Percentiles rank a stretch among this genome's conserved stretches.
These are phyloP conservation scores for Brachionus paranguensis DNA, from an alignment of 1,140 invertebrate species.

Conservation along the genomic window DNA sequence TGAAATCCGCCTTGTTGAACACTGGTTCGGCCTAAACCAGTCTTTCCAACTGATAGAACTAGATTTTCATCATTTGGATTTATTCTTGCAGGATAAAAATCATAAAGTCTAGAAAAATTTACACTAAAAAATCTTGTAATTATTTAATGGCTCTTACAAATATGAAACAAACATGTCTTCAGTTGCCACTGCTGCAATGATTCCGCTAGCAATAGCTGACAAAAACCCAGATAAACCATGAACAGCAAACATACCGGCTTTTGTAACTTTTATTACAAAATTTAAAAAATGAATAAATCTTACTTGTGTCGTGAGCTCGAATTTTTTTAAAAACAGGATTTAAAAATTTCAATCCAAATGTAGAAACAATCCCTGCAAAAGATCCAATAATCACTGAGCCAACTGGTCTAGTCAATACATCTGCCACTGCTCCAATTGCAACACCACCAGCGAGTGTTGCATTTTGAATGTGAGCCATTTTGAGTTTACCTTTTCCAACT, in stretches of 20 bases:
- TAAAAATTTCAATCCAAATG: constrained; percentile 74
- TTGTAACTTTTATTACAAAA: constrained; percentile 59
- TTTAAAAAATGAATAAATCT: background rate
- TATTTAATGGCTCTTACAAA: background rate
- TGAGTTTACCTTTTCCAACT: constrained; percentile 58
- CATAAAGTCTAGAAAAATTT: constrained; percentile 52
- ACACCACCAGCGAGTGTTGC: constrained; percentile 62
- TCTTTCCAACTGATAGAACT: background rate
- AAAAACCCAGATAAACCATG: constrained; percentile 88
- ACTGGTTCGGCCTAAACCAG: constrained; percentile 62
- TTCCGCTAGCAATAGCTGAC: constrained; percentile 69
- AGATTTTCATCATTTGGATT: constrained; percentile 46
- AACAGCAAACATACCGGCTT: constrained; percentile 88
- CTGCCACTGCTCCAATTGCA: constrained; percentile 62
- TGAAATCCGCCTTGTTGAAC: constrained; percentile 70
- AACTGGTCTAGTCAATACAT: constrained; percentile 76
- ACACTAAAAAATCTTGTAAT: background rate
- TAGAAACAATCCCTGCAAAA: constrained; percentile 72
- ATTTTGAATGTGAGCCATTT: constrained; percentile 56
- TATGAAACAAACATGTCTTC: background rate
- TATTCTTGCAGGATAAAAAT: constrained; percentile 58
- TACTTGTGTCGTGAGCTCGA: constrained; percentile 1
- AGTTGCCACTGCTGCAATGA: constrained; percentile 64
- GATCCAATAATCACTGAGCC: constrained; percentile 77
- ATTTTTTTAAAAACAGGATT: constrained; percentile 61